Base-by-base conservation (phyloP, 1,140 invertebrate genomes). In the Ceratitis capitata region DNA sequence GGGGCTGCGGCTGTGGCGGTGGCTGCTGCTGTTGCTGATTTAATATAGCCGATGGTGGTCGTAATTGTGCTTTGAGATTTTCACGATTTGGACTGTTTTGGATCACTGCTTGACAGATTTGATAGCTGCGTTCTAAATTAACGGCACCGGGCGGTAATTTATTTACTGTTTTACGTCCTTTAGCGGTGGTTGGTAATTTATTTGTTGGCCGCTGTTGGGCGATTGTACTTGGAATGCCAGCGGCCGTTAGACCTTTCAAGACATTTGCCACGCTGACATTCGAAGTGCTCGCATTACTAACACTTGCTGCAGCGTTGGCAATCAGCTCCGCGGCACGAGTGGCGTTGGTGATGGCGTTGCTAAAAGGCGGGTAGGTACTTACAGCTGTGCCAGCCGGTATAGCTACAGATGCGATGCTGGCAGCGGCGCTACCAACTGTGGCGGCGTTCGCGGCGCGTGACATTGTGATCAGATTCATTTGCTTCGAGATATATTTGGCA, bases 21-120 rank as follows among this genome's bases (percentile, higher is more conserved):
- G 91, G 87, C 89, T 90, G 82, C 74, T 91, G 87, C 86, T 92
- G 88, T 87, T 93, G 92, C 86, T 90, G 91, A 53, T 86, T 89
- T 42, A 91, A 87, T n/a, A 96, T 92, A 53, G 96, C 93, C 83
- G 96, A 95, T 1, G 96, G 96, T 9, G 96, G 96, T 85, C 96
- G 96, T 86, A 98, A 92, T 88, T 98, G 97, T 23, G 96, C 95
- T 86, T 96, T 95, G n/a, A 98, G 90, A 89, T 97, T 96, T 90
- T 97, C 96, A 29, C 97, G 93, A 92, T 98, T 98, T 0, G 96
- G 96, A 89, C 96, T 97, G 89, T 97, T 98, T 92, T 98, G 97
- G 86, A 98, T 97, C 2, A 98, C 97, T 53, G 97, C 97, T 92
- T 98, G 97, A 92, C 98, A 98, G 88, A 99, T 99, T 92, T 98